A percentile compares a stretch with the other conserved stretches of the same genome.
These are phyloP conservation scores for Conistra vaccinii DNA, from an alignment of 2,888 invertebrate species.

Conservation along the genomic window DNA sequence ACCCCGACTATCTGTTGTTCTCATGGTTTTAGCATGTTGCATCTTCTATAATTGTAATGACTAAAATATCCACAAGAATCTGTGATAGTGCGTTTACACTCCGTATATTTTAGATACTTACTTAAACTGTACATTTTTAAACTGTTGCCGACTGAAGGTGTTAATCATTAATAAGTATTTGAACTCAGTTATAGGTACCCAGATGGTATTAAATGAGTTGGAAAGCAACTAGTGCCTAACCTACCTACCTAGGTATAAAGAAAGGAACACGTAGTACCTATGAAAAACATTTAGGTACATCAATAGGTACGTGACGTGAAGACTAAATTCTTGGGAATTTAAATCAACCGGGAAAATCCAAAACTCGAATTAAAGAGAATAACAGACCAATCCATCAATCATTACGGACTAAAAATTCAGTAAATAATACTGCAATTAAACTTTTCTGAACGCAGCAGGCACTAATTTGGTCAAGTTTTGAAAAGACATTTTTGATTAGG, in stretches of 20 bases:
- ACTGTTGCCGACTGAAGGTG: neutral
- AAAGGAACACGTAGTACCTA: neutral
- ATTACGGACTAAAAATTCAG: neutral
- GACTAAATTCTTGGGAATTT: constrained; percentile 2
- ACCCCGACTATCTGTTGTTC: constrained; percentile 43
- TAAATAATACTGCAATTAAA: neutral
- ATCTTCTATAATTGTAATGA: constrained; percentile 40
- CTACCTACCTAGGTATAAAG: neutral
- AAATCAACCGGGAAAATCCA: constrained; percentile 15
- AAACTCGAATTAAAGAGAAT: neutral
- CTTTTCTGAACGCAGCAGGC: neutral
- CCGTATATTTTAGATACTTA: neutral
- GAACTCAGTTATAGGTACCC: neutral
- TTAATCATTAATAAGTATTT: neutral
- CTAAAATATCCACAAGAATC: constrained; percentile 22
- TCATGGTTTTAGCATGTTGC: constrained; percentile 41
- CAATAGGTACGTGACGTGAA: neutral
- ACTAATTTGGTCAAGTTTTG: neutral
- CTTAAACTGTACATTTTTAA: constrained; percentile 9
- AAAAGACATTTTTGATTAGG: neutral
- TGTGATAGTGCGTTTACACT: constrained; percentile 7
- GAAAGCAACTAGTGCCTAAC: neutral
- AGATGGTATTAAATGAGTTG: neutral
- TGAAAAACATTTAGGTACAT: constrained; percentile 7
- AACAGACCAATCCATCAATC: constrained; percentile 2